Base-by-base conservation (phyloP, 2,113 vertebrate genomes). In the Pungitius pungitius region DNA sequence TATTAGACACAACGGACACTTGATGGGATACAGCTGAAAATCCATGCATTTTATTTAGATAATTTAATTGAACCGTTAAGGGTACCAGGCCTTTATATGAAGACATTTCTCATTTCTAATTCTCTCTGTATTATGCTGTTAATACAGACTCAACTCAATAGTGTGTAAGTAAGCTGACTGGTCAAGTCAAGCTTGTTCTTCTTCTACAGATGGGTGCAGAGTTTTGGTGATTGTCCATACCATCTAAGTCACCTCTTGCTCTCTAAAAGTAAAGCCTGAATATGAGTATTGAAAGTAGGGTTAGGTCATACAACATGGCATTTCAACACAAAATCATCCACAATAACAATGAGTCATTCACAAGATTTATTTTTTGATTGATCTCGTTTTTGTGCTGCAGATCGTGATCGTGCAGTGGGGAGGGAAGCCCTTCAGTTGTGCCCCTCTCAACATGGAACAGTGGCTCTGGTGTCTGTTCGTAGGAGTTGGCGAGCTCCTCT, bases 381-480 rank as follows among this genome's bases (percentile, higher is more conserved):
- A 35, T 35, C 5, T 51, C 85, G 57, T 91, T 71, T 84, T 68
- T 71, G 49, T 56, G 62, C 56, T 80, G 39, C 92, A 97, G 96
- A 95, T 97, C 11, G 87, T 96, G 86, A 97, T 97, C 7, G 95
- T 96, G 75, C 96, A 97, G 87, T 97, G 94, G 60, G 96, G 96
- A 39, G 96, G 96, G 39, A 96, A 96, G 79, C 96, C 96, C 68
- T 97, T 97, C 93, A 96, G 96, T 93, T 97, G 96, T 47, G 93
- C 95, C 11, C 96, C 96, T 1, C 93, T 97, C 80, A 96, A 95
- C 64, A 20, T 95, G 8, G 94, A 97, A 78, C 96, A 97, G 84
- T 97, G 96, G 96, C 95, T 97, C 68, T 97, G 96, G 96, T 97
- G 96, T 88, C 94, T 97, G 57, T 96, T 97, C 65, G 94, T 97